These are phyloP conservation scores for Pelecanus crispus DNA, from an alignment of 2,113 vertebrate species.

Conservation along the genomic window DNA sequence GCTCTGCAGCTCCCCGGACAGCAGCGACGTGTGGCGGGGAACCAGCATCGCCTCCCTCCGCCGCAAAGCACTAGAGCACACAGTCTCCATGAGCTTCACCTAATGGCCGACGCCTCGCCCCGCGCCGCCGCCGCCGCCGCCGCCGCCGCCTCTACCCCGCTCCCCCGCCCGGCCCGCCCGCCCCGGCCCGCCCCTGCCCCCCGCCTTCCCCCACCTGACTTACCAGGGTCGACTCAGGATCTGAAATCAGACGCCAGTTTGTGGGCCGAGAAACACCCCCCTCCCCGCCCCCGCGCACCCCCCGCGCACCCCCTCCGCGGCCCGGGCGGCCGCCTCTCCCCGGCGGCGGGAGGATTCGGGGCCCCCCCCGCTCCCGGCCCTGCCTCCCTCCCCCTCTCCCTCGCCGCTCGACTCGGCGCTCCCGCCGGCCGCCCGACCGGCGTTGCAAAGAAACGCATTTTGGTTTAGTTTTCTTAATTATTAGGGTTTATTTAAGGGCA, in stretches of 20 bases:
- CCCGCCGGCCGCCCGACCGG: neutral
- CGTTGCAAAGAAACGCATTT: conserved; percentile 15
- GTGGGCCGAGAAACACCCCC: conserved; percentile 52
- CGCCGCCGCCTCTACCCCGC: neutral
- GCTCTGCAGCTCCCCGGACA: conserved; percentile 96
- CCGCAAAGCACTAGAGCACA: conserved; percentile 98
- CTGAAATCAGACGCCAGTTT: conserved; percentile 69
- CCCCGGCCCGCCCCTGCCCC: neutral
- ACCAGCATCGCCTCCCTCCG: conserved; percentile 96
- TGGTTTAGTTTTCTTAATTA: no score
- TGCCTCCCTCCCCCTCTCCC: neutral
- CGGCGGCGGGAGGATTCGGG: neutral
- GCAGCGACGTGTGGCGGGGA: conserved; percentile 95
- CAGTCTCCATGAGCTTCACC: conserved; percentile 99
- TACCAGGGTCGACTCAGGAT: conserved; percentile 77
- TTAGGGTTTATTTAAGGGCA: neutral
- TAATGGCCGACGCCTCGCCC: no score
- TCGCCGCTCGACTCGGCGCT: no score
- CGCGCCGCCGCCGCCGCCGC: neutral
- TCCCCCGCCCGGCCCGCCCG: no score
- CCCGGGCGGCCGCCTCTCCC: neutral
- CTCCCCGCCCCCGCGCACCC: no score
- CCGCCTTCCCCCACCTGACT: conserved; percentile 8
- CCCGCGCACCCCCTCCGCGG: neutral
- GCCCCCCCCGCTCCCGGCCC: neutral